Percentiles rank a stretch among this genome's conserved stretches.
Evolutionary conservation across 2,113 vertebrate species (phyloP).

Genomic region (Semnornis frantzii): DNA sequence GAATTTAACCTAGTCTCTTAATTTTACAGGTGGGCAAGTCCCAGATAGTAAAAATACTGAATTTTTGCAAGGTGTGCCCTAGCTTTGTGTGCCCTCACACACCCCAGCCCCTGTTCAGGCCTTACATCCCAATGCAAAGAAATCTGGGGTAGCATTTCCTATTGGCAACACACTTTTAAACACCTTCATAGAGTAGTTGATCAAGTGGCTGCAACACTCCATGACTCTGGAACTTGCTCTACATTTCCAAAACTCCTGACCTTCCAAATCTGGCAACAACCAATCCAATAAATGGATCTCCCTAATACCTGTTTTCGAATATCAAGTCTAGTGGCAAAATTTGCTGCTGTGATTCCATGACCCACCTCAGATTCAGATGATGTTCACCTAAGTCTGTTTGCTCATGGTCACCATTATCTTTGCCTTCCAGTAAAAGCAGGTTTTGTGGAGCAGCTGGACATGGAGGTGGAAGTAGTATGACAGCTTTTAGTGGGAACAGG

Average conservation of each 20-base stretch:
- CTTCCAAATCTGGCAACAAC: neutral
- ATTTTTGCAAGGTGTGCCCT: neutral
- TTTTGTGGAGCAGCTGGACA: neutral
- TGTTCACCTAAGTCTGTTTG: fast-evolving
- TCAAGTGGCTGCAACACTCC: neutral
- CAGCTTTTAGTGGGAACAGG: neutral
- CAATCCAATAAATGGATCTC: neutral
- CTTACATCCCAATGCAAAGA: neutral
- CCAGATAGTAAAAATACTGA: neutral
- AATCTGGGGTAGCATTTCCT: neutral
- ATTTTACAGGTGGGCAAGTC: neutral
- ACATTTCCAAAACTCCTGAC: neutral
- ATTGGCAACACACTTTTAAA: neutral
- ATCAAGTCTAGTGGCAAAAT: neutral
- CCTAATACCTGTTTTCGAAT: neutral
- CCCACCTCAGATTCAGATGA: neutral
- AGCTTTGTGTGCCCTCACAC: neutral
- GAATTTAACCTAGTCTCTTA: neutral
- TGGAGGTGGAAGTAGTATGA: neutral
- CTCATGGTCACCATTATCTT: neutral
- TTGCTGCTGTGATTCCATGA: fast-evolving
- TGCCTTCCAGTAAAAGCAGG: neutral
- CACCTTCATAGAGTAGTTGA: fast-evolving
- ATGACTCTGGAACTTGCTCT: neutral
- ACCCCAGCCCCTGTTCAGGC: neutral